These are phyloP conservation scores for Achlya flavicornis DNA, from an alignment of 2,888 invertebrate genomes.

Conservation along the genomic window DNA sequence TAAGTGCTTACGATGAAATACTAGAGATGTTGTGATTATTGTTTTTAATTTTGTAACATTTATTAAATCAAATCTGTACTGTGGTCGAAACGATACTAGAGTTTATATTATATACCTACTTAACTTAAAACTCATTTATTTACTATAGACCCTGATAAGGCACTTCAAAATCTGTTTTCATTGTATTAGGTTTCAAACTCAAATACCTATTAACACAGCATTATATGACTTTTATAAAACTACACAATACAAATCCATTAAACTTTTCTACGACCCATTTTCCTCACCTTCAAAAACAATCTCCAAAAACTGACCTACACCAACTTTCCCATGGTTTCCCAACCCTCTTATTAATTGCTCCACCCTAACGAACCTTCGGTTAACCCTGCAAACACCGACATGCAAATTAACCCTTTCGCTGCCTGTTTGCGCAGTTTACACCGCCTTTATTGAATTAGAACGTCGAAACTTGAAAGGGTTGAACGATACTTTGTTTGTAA, in stretches of 20 bases:
- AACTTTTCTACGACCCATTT: not conserved
- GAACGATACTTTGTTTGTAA: slow-evolving; percentile 77
- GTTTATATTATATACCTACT: no score
- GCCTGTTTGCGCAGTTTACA: slow-evolving; percentile 76
- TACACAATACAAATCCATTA: no score
- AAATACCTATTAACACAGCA: no score
- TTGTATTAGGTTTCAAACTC: no score
- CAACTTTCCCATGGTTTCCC: slow-evolving; percentile 77
- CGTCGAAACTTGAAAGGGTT: slow-evolving; percentile 69
- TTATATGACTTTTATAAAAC: no score
- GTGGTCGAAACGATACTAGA: no score
- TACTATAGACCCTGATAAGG: no score
- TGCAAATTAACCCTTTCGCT: slow-evolving; percentile 83
- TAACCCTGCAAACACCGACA: slow-evolving; percentile 78
- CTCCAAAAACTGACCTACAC: slow-evolving; percentile 66
- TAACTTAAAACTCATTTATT: no score
- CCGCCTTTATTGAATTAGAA: slow-evolving; percentile 79
- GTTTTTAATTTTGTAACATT: no score
- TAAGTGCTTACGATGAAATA: not conserved
- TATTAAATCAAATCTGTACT: no score
- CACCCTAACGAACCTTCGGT: slow-evolving; percentile 80
- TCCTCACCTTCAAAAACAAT: not conserved
- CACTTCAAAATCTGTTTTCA: no score
- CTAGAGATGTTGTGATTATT: no score
- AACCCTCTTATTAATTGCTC: slow-evolving; percentile 74